Evolutionary conservation across 92 coral and sea anemone species (phyloP).

Genomic region (Heteractis magnifica): DNA sequence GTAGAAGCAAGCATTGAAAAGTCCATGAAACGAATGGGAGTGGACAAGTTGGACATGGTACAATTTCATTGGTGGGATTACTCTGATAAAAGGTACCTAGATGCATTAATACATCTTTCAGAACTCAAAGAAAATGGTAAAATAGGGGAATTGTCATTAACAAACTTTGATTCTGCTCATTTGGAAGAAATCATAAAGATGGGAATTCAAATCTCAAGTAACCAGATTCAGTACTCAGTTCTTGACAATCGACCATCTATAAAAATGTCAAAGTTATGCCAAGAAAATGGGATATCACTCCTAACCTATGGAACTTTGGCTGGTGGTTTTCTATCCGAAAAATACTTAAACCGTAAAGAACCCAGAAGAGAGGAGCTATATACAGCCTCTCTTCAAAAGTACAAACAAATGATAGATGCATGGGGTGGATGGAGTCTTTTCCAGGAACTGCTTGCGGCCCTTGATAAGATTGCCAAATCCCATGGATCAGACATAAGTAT

Average conservation of each 20-base stretch:
- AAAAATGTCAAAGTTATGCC: conserved; percentile 68
- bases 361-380: conserved; percentile 54
- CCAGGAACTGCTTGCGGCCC: conserved; percentile 61
- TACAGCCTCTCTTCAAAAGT: conserved; percentile 79
- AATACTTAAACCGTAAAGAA: conserved; percentile 53
- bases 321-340: conserved; percentile 74
- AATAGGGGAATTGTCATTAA: conserved; percentile 69
- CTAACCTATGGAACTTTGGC: conserved; percentile 78
- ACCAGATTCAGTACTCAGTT: conserved; percentile 81
- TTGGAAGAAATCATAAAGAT: conserved; percentile 51
- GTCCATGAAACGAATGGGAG: conserved; percentile 82
- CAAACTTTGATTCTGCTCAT: conserved; percentile 76
- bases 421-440: conserved; percentile 87
- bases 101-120: conserved; percentile 69
- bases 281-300: conserved; percentile 60
- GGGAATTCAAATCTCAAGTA: conserved; percentile 71
- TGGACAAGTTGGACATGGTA: conserved; percentile 77
- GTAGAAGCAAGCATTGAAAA: conserved; percentile 56
- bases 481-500: conserved; percentile 58
- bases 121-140: conserved; percentile 64
- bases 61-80: conserved; percentile 97
- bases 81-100: conserved; percentile 72
- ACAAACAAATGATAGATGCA: conserved; percentile 83
- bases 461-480: conserved; percentile 58
- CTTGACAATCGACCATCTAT: conserved; percentile 77